Evolutionary conservation across 2,797 vertebrate genomes (phyloP).

Genomic region (Galaxias olidus): DNA sequence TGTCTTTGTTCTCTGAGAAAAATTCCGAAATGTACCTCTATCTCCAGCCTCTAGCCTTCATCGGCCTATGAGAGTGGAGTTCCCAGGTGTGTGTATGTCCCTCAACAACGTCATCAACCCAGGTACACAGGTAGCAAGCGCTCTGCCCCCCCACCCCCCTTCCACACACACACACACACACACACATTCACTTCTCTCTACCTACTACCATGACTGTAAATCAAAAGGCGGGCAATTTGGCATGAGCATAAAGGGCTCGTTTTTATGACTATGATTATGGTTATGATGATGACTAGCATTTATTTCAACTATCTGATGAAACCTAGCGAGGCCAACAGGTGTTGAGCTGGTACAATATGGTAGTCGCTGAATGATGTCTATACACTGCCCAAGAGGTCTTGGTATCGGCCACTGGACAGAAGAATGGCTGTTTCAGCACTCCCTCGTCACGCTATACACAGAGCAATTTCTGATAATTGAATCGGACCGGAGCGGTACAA

Average conservation of each 20-base stretch:
- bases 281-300: slow-evolving; percentile 80
- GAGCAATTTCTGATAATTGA: slow-evolving; percentile 76
- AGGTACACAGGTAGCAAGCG: slow-evolving; percentile 49
- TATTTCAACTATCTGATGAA: slow-evolving; percentile 80
- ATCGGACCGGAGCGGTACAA: slow-evolving; percentile 65
- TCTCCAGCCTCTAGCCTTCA: slow-evolving; percentile 47
- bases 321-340: slow-evolving; percentile 75
- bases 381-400: slow-evolving; percentile 62
- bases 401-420: slow-evolving; percentile 56
- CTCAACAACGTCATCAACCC: slow-evolving; percentile 6
- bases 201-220: slow-evolving; percentile 65
- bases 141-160: slow-evolving; percentile 48
- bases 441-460: slow-evolving; percentile 51
- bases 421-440: slow-evolving; percentile 69
- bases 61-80: slow-evolving; percentile 37
- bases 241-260: slow-evolving; percentile 67
- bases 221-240: slow-evolving; percentile 76
- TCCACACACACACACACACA: slow-evolving; percentile 11
- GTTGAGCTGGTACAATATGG: slow-evolving; percentile 76
- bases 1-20: slow-evolving; percentile 67
- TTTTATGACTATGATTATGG: slow-evolving; percentile 78
- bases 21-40: slow-evolving; percentile 57
- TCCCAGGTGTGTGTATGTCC: slow-evolving; percentile 60
- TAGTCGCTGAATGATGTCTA: slow-evolving; percentile 75
- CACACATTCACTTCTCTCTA: background rate